phyloP scores from a whole-genome alignment of 2,113 vertebrate species.

The Tricholaema leucomelas region DNA sequence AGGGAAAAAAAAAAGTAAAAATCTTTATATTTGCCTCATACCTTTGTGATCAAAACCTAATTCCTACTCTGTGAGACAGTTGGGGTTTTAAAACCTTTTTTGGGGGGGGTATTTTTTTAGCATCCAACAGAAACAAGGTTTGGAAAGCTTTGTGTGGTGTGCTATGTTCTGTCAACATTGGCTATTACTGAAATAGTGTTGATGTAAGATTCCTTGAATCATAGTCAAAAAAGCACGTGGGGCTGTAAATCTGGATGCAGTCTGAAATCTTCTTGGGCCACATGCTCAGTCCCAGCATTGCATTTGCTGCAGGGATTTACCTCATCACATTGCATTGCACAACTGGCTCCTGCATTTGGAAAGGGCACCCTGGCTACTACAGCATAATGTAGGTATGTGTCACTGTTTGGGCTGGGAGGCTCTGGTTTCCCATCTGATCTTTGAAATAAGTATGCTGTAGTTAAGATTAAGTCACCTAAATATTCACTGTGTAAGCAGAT shows the following conservation, averaged over 20 bases:
- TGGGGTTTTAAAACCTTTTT: background rate
- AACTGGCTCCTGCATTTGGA: background rate
- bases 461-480: background rate
- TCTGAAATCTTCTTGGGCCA: conserved; percentile 7
- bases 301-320: background rate
- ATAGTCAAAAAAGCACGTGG: background rate
- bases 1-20: background rate
- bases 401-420: background rate
- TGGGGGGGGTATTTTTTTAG: no score
- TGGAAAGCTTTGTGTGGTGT: background rate
- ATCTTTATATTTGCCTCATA: background rate
- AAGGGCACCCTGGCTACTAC: background rate
- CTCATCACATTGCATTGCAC: background rate
- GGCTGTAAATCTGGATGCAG: background rate
- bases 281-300: background rate
- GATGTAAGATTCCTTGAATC: no score
- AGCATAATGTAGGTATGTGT: no score
- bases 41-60: background rate
- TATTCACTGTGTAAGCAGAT: background rate
- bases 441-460: background rate
- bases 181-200: background rate
- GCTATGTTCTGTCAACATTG: background rate
- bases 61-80: background rate
- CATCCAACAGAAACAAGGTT: background rate
- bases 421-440: background rate